These are phyloP conservation scores for Gallinago jamesoni DNA, from an alignment of 2,113 vertebrate species.

Conservation along the genomic window DNA sequence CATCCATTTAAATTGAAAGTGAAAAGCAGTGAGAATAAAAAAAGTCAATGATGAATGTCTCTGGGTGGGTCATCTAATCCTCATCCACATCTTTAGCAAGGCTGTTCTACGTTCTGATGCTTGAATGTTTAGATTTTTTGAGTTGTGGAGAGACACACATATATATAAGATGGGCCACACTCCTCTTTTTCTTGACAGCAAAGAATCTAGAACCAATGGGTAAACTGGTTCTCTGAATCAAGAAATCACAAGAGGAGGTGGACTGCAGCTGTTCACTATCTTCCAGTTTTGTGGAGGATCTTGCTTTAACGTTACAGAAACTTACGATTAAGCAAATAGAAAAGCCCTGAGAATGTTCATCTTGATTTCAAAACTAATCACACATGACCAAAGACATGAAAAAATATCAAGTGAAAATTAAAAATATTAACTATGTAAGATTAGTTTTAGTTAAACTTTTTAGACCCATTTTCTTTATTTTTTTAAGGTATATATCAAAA, in stretches of 20 bases:
- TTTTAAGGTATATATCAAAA: background rate
- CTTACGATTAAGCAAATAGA: background rate
- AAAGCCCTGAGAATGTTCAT: background rate
- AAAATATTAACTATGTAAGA: background rate
- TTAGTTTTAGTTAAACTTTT: background rate
- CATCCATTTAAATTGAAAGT: background rate
- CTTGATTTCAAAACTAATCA: background rate
- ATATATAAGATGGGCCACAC: background rate
- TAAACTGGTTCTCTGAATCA: background rate
- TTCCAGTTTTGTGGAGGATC: background rate
- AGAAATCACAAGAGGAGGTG: background rate
- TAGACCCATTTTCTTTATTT: background rate
- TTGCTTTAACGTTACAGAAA: background rate
- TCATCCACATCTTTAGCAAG: background rate
- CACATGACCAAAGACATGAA: background rate
- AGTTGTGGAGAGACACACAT: background rate
- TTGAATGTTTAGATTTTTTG: background rate
- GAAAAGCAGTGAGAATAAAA: background rate
- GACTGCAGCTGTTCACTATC: background rate
- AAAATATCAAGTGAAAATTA: background rate
- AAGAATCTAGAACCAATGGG: background rate
- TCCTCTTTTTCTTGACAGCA: background rate
- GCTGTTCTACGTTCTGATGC: background rate
- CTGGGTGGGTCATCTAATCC: background rate
- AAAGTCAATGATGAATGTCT: background rate